Percentiles rank a stretch among this genome's conserved stretches.
Evolutionary conservation across 2,888 invertebrate genomes (phyloP).

Genomic region (Dasysyrphus tricinctus): DNA sequence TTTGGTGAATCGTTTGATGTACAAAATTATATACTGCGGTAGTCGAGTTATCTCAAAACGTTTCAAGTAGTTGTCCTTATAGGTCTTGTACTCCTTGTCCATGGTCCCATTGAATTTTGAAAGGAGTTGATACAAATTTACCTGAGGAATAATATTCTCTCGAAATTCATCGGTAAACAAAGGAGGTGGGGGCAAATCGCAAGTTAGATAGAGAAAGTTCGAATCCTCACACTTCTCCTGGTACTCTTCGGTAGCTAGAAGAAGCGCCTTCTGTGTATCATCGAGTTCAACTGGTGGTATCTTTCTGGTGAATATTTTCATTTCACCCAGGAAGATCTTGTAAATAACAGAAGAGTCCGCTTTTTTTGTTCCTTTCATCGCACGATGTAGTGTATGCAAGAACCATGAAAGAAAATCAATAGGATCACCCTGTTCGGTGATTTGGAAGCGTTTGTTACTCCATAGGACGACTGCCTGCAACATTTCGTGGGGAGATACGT

Average conservation of each 20-base stretch:
- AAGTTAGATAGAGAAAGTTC: constrained; percentile 97
- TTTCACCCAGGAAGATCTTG: constrained; percentile 96
- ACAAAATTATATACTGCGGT: constrained; percentile 97
- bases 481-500: constrained; percentile 99
- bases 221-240: constrained; percentile 94
- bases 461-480: constrained; percentile 98
- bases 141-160: constrained; percentile 99
- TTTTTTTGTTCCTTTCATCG: constrained; percentile 96
- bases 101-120: constrained; percentile 97
- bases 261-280: constrained; percentile 92
- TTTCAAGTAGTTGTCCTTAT: constrained; percentile 99
- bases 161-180: constrained; percentile 98
- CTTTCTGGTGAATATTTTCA: constrained; percentile 95
- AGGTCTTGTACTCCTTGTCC: constrained; percentile 99
- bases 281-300: constrained; percentile 96
- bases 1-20: constrained; percentile 98
- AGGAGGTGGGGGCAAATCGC: constrained; percentile 98
- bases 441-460: constrained; percentile 98
- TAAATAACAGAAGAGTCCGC: constrained; percentile 95
- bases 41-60: constrained; percentile 97
- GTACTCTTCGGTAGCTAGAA: constrained; percentile 93
- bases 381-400: constrained; percentile 96
- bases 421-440: constrained; percentile 99
- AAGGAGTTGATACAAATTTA: constrained; percentile 95
- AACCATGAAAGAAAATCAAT: constrained; percentile 99